A percentile compares a stretch with the other conserved stretches of the same genome.
phyloP scores from a whole-genome alignment of 2,113 vertebrate species.

The Acrocephalus kingi region DNA sequence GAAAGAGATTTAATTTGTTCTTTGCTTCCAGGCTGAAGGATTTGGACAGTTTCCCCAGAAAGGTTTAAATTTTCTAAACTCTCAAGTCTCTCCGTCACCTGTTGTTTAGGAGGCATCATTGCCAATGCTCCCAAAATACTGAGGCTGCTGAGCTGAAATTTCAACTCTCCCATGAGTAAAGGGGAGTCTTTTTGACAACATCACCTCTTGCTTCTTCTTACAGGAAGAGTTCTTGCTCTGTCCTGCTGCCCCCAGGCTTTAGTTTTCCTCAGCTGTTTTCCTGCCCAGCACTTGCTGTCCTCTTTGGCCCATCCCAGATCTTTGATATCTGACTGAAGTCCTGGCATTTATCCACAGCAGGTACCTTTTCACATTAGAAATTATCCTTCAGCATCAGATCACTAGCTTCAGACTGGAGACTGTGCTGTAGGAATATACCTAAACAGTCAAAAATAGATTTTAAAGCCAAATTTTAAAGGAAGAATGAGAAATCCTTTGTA shows the following conservation, averaged over 20 bases:
- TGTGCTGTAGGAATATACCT: neutral
- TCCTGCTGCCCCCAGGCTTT: neutral
- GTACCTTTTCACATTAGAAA: neutral
- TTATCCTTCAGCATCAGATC: neutral
- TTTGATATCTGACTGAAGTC: fast-evolving
- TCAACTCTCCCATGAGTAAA: neutral
- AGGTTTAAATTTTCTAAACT: neutral
- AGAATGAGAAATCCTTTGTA: neutral
- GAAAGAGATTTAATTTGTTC: neutral
- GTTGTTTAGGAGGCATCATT: neutral
- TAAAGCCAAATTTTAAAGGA: neutral
- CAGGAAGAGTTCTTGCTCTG: neutral
- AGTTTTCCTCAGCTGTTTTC: neutral
- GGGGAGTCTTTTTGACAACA: neutral
- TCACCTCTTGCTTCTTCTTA: neutral
- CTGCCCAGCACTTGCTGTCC: neutral
- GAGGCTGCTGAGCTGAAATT: neutral
- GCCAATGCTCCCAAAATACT: neutral
- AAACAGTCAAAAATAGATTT: neutral
- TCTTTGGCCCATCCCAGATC: neutral
- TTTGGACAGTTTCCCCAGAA: neutral
- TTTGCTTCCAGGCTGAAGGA: neutral
- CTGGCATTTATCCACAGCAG: neutral
- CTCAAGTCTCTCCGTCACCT: neutral
- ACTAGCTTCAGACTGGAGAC: neutral